These are phyloP conservation scores for Tiliacea citrago DNA, from an alignment of 2,888 invertebrate genomes.

Conservation along the genomic window DNA sequence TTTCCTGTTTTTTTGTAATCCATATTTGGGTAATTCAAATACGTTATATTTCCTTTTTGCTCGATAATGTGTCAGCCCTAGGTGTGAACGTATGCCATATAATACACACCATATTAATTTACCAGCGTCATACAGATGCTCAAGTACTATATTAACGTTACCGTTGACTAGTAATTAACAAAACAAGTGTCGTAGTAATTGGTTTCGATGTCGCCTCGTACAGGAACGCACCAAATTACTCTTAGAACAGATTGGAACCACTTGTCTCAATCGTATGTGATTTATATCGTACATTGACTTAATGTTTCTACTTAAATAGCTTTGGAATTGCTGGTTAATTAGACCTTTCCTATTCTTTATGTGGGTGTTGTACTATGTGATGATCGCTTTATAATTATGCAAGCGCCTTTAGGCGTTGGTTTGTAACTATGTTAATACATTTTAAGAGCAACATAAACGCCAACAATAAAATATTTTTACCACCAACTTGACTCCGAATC, in stretches of 20 bases:
- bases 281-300: slow-evolving; percentile 48
- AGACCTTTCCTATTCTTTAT: background rate
- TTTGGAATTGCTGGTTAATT: slow-evolving; percentile 7
- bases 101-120: slow-evolving; percentile 76
- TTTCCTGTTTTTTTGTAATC: background rate
- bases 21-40: background rate
- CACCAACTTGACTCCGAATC: background rate
- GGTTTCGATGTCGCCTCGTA: slow-evolving; percentile 75
- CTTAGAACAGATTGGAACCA: slow-evolving; percentile 60
- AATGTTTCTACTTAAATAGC: slow-evolving; percentile 34
- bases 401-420: background rate
- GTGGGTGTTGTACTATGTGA: background rate
- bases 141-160: slow-evolving; percentile 74
- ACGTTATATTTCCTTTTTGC: background rate
- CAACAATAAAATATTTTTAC: background rate
- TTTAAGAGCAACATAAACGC: background rate
- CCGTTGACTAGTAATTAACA: slow-evolving; percentile 80
- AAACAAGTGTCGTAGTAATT: slow-evolving; percentile 83
- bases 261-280: slow-evolving; percentile 56
- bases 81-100: slow-evolving; percentile 49
- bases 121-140: slow-evolving; percentile 74
- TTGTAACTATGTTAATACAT: background rate
- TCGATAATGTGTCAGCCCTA: slow-evolving; percentile 61
- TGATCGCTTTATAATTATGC: no score
- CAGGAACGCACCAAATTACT: slow-evolving; percentile 67